These are phyloP conservation scores for Entomyzon cyanotis DNA, from an alignment of 2,113 vertebrate genomes.

Conservation along the genomic window DNA sequence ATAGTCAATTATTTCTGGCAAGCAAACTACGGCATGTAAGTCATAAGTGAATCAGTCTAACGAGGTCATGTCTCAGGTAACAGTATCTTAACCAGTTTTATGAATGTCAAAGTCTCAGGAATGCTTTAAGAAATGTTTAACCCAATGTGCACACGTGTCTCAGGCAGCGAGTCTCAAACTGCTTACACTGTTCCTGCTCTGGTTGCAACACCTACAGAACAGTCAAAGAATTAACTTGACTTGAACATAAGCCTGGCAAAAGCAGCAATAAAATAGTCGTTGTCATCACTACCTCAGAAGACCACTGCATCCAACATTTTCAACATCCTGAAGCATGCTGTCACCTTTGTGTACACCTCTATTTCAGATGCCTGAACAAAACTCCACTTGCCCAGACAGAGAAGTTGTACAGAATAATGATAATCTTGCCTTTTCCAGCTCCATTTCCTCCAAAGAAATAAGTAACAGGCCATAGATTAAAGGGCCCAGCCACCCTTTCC, in stretches of 20 bases:
- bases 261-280: background rate
- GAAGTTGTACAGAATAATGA: background rate
- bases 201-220: background rate
- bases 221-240: background rate
- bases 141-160: accelerated
- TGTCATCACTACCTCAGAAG: background rate
- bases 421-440: background rate
- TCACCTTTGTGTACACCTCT: background rate
- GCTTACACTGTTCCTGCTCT: background rate
- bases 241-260: background rate
- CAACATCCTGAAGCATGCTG: background rate
- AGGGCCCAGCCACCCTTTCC: background rate
- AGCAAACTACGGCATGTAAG: background rate
- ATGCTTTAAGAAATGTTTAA: conserved; percentile 15
- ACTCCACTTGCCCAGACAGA: background rate
- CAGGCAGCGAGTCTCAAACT: background rate
- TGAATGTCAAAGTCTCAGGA: background rate
- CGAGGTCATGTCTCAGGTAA: background rate
- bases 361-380: background rate
- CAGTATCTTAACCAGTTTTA: background rate
- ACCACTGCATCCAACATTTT: background rate
- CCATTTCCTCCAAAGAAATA: background rate
- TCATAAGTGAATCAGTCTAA: background rate
- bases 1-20: background rate
- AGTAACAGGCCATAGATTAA: background rate